Evolutionary conservation across 2,113 vertebrate genomes (phyloP), one percentile per base, ranked within the genome.

Genomic region (Ceyx melanurus): DNA sequence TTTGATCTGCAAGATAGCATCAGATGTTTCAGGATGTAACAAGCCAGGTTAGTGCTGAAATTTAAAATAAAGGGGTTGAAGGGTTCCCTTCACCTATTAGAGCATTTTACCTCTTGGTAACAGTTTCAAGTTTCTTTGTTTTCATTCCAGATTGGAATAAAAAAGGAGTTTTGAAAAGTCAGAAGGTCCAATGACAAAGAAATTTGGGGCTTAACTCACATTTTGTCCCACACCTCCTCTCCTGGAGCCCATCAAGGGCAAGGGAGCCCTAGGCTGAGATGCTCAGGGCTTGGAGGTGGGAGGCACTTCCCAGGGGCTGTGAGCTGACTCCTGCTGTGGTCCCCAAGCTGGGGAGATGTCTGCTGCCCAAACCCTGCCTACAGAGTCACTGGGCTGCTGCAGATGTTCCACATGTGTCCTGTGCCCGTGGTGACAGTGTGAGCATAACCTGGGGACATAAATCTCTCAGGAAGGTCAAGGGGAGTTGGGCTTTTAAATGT

Each of bases 1-100:
- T 96, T 96, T 96, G 94, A 96, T 96, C 93, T 68, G 72, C 46
- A 60, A 64, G 86, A 95, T 81, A 83, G 65, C 90, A 81, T 91
- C 86, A 26, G 90, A 81, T 95, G 96, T 96, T 96, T 74, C 93
- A 28, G 74, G 82, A 77, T 94, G 93, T 96, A 91, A 83, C 43
- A 15, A 96, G 90, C 53, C 94, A 73, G 67, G 82, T 74, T 88
- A 56, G 19, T 35, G 72, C 88, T 89, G 73, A 82, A 54, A 81
- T 70, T 65, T 45, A 83, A 92, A 92, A 91, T 35, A 33, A 51
- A 61, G 43, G 72, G 37, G 67, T 66, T 66, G 82, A 92, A 92
- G 75, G 82, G 64, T 88, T 72, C 64, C 75, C 11, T 81, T 15
- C n/a, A 50, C 73, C 31, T 73, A 26, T 53, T 12, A 4, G 7